Percentiles rank a stretch among this genome's conserved stretches.
Conservation (phyloP, 1,140 invertebrate genomes). For the Drosophila burlai region DNA sequence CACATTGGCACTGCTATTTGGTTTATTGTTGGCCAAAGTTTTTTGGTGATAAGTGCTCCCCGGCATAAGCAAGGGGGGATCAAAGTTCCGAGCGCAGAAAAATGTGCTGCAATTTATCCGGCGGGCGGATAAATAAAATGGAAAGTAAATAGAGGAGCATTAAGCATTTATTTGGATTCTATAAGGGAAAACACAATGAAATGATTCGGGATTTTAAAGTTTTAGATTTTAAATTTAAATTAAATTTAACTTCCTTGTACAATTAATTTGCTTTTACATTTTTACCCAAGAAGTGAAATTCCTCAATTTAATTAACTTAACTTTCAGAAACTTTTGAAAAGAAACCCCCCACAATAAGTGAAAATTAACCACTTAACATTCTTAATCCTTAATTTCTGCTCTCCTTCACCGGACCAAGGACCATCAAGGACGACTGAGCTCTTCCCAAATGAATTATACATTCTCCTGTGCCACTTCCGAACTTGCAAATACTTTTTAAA, state of each 20-base stretch:
- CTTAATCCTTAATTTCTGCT: slow-evolving; percentile 11
- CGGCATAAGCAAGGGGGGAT: slow-evolving; percentile 22
- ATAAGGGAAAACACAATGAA: background rate
- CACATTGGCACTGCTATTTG: slow-evolving; percentile 22
- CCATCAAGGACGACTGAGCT: slow-evolving; percentile 1
- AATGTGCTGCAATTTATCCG: slow-evolving; percentile 30
- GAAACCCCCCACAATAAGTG: background rate
- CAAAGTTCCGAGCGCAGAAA: slow-evolving; percentile 12
- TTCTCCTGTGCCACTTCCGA: slow-evolving; percentile 45
- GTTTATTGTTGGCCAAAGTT: slow-evolving; percentile 48
- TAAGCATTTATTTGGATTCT: background rate
- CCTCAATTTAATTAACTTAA: background rate
- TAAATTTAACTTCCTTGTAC: no score
- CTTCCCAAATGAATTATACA: slow-evolving; percentile 39
- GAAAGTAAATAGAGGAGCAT: background rate
- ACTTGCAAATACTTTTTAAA: slow-evolving; percentile 72
- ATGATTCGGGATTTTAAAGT: background rate
- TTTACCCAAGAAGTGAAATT: background rate
- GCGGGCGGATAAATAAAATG: slow-evolving; percentile 16
- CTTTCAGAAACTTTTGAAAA: background rate
- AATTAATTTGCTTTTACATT: background rate
- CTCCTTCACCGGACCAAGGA: background rate
- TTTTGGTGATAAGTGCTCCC: slow-evolving; percentile 40
- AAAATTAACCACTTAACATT: slow-evolving; percentile 20
- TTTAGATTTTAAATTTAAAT: no score